Conservation (phyloP, 2,113 vertebrate genomes). For the Scophthalmus maximus region DNA sequence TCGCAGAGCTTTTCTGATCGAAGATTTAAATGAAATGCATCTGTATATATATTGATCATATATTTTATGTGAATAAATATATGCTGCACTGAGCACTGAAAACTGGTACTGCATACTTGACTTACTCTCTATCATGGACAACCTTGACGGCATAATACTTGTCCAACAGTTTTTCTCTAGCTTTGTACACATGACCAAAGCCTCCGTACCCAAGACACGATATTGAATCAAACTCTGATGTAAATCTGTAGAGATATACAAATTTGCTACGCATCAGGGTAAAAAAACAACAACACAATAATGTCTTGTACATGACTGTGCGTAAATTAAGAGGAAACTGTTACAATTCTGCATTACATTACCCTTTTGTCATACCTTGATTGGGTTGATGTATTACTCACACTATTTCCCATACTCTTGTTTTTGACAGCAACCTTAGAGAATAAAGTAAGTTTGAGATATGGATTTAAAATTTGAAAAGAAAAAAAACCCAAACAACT, state of each 20-base stretch:
- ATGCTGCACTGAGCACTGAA: background rate
- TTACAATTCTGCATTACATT: background rate
- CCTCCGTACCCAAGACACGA: conserved; percentile 64
- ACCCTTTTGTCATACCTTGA: conserved; percentile 33
- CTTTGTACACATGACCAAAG: conserved; percentile 80
- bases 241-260: conserved; percentile 62
- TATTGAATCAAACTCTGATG: conserved; percentile 49
- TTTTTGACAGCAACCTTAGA: conserved; percentile 17
- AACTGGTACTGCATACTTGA: conserved; percentile 51
- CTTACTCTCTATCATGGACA: conserved; percentile 71
- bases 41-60: background rate
- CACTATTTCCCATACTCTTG: background rate
- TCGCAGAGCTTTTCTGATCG: conserved; percentile 73
- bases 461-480: background rate
- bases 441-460: background rate
- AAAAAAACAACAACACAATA: background rate
- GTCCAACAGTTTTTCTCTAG: conserved; percentile 48
- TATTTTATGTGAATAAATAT: background rate
- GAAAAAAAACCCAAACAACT: no score
- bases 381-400: background rate
- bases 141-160: conserved; percentile 80
- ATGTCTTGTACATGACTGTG: no score
- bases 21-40: no score
- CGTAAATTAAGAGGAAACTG: background rate
- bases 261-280: background rate